Evolutionary conservation across 2,888 invertebrate species (phyloP), one percentile per base, ranked within the genome.

Genomic region (Protodeltote pygarga): DNA sequence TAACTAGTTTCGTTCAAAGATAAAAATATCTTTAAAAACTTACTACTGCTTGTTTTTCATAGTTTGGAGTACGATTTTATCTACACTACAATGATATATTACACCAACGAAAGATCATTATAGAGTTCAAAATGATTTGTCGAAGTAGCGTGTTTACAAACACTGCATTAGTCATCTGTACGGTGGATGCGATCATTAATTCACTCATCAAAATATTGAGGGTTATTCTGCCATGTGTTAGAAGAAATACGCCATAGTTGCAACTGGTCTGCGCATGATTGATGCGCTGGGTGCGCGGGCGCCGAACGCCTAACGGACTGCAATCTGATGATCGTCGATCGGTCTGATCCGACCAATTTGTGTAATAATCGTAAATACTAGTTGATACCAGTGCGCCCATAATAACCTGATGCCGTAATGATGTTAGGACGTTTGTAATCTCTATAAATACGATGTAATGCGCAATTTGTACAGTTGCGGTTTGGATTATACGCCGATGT

Each of bases 121-220:
- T 11, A 29, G 24, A 52, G 64, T 45, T 49, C 44, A 41, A 42
- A 48, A 47, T 50, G 23, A 50, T 61, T 65, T 53, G 62, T 52
- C 19, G 28, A 32, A 16, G 25, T 27, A 48, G n/a, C 27, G 29
- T 51, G 53, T 51, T 61, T 49, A 50, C 35, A 44, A 52, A 44
- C 39, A 46, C 40, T 34, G 29, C 61, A 65, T 68, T 63, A 51
- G 28, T 65, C 38, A 68, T n/a, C n/a, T n/a, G n/a, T 29, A 6
- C 5, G 13, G 38, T 41, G 47, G 52, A 41, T 27, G 44, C 13
- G 20, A 35, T 62, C 62, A 78, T 75, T 72, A 69, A 77, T 73
- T 67, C 48, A 66, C 53, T 45, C 44, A 79, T 79, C 71, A 67
- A 63, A 77, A 73, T 67, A 71, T 67, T 75, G 76, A 69, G 63